Evolutionary conservation across 1,140 invertebrate species (phyloP).

Genomic region (Lordiphosa mommai): DNA sequence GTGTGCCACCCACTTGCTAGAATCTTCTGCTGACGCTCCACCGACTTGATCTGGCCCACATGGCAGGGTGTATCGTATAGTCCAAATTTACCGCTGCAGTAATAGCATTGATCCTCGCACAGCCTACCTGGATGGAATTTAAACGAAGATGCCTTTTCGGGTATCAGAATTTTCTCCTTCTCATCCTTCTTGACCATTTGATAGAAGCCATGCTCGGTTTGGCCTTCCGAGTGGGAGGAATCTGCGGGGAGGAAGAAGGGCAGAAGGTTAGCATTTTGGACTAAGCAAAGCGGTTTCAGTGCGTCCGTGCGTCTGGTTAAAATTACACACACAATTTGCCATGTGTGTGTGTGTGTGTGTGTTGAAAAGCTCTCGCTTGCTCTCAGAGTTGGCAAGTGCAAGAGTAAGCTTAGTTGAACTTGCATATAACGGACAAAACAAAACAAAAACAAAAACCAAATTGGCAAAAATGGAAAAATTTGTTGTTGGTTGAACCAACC

Average conservation of each 20-base stretch:
- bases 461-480: neutral
- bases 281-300: neutral
- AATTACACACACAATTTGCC: no score
- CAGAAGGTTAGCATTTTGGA: neutral
- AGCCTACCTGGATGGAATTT: constrained; percentile 89
- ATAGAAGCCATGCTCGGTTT: constrained; percentile 51
- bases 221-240: constrained; percentile 70
- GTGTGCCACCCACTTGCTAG: constrained; percentile 82
- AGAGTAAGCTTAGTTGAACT: no score
- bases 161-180: constrained; percentile 87
- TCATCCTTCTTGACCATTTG: constrained; percentile 82
- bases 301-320: no score
- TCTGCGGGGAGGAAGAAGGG: constrained; percentile 24
- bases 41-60: constrained; percentile 90
- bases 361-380: no score
- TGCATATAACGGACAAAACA: neutral
- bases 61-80: constrained; percentile 91
- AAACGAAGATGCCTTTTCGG: constrained; percentile 91
- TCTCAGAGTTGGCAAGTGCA: neutral
- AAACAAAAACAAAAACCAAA: neutral
- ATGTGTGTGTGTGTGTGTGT: neutral
- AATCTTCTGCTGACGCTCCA: constrained; percentile 88
- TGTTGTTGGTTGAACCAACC: no score
- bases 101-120: constrained; percentile 90
- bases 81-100: constrained; percentile 91